Base-by-base conservation (phyloP, 1,140 invertebrate genomes). In the Drosophila kurseongensis region DNA sequence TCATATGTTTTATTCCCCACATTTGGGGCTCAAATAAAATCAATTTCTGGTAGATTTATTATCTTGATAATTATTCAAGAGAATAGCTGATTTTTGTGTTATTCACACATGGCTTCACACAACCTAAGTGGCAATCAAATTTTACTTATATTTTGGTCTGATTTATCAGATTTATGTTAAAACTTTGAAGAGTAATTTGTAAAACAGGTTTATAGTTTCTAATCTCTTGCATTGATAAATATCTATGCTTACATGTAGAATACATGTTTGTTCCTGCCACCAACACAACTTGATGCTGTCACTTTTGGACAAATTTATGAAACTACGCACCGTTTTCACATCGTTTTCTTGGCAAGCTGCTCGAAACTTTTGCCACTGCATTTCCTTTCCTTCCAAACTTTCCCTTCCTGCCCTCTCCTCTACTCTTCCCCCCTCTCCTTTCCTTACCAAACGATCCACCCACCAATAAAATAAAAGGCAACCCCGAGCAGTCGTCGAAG, bases 331-430 rank as follows among this genome's bases (percentile, higher is more conserved):
- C 58, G 35, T 14, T 32, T 32, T 32, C 51, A 23, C 51, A 40
- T 23, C 51, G 32, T 9, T 18, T 48, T 35, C 65, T 68, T 68
- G 65, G 60, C 65, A 45, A 36, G 48, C n/a, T 29, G 18, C 45
- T 42, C n/a, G 6, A 68, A 68, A 44, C 32, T 68, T 66, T 66
- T n/a, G 12, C 18, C 38, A 62, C 60, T 68, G 60, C 65, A 68
- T 5, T 65, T 56, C 29, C 50, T 13, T 18, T 5, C 29, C 8
- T 3, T 35, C n/a, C 9, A 27, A 51, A 35, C 29, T 51, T 51
- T 51, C 35, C 29, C n/a, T 10, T 45, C 23, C 23, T 32, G 29
- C 7, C 29, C 29, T 32, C 8, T 32, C 18, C 18, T 23, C 18
- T 23, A 23, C 18, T 23, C 23, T 23, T 23, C 23, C 23, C 23